phyloP scores from a whole-genome alignment of 2,113 vertebrate species.

The Hystrix brachyura region DNA sequence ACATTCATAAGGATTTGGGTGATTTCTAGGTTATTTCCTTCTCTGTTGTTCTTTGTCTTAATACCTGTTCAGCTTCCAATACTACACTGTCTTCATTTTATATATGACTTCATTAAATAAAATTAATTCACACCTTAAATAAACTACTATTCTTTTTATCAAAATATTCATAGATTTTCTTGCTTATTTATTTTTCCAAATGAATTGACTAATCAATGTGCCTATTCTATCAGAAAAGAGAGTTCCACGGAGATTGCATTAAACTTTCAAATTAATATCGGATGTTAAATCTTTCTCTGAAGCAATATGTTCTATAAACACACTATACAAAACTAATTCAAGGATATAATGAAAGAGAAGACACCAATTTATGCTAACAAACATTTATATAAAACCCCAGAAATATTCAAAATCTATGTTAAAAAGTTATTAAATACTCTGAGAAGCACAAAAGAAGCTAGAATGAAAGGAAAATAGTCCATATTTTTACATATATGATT shows the following conservation, averaged over 20 bases:
- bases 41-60: background rate
- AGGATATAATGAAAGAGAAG: background rate
- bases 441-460: background rate
- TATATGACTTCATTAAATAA: background rate
- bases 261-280: constrained; percentile 15
- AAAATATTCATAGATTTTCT: background rate
- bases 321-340: background rate
- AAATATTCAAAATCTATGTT: background rate
- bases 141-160: background rate
- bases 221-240: background rate
- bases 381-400: background rate
- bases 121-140: background rate
- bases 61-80: background rate
- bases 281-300: background rate
- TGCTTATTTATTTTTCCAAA: constrained; percentile 27
- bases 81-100: background rate
- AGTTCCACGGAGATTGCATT: background rate
- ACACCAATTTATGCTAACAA: background rate
- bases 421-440: background rate
- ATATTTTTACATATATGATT: background rate
- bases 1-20: background rate
- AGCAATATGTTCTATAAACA: background rate
- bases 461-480: background rate
- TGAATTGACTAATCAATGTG: background rate
- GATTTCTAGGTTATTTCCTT: background rate